Base-by-base conservation (phyloP, 2,888 invertebrate species). In the Automeris io region DNA sequence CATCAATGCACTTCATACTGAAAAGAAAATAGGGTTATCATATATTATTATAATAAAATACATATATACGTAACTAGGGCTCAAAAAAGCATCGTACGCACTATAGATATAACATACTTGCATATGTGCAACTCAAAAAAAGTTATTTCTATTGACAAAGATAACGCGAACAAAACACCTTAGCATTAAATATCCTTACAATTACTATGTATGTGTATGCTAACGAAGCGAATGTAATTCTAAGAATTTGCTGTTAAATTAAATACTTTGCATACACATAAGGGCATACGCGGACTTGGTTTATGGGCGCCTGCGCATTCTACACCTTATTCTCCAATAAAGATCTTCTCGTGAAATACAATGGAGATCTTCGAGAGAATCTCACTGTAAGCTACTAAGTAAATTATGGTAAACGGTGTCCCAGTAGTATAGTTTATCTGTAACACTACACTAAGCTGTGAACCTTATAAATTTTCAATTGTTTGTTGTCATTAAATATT, bases 401-500 rank as follows among this genome's bases (percentile, higher is more conserved):
- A 33, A 33, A 61, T 68, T 75, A 78, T 70, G 73, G 76, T 71
- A 72, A 77, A 73, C 70, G 61, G 67, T 74, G 70, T 66, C 53
- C 64, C 66, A 74, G 74, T 72, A 70, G 70, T 75, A 65, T 51
- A 79, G 82, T 82, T 73, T 81, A 75, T 80, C 73, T 79, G 74
- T 79, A 68, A 65, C 67, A 63, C 32, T 37, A 37, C 31, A 31
- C 32, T 78, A 77, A 78, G 73, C 73, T 62, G 57, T 63, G 61
- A 59, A 62, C 67, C 76, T 74, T 79, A 79, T 83, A 83, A 76
- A 79, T 76, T 81, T 76, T 74, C 82, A 77, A 85, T 85, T 82
- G 83, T 81, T 66, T 77, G 67, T 73, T 78, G 79, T 81, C 75
- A 81, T 82, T 81, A 75, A 73, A 74, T 81, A 81, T 82, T 78